Conservation (phyloP, 2,113 vertebrate genomes). For the Phaethornis superciliosus region DNA sequence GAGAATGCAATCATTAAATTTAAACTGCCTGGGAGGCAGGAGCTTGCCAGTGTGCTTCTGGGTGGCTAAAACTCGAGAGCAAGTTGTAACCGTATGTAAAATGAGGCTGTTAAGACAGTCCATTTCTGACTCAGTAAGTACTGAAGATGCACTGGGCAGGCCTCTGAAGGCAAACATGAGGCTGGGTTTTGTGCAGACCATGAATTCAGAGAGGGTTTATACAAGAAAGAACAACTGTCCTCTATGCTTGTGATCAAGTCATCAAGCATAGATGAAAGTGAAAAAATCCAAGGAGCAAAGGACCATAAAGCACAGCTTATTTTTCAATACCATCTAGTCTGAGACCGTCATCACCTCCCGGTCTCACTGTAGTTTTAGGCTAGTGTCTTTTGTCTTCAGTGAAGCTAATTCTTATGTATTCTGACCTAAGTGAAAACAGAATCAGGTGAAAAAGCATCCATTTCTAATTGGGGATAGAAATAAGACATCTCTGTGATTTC, state of each 20-base stretch:
- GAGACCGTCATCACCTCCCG: not conserved
- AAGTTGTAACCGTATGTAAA: slow-evolving; percentile 44
- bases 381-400: not conserved
- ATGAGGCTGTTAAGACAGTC: slow-evolving; percentile 44
- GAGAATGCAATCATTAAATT: slow-evolving; percentile 58
- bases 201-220: slow-evolving; percentile 4
- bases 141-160: slow-evolving; percentile 24
- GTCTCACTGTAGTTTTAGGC: not conserved
- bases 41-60: slow-evolving; percentile 57
- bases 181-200: slow-evolving; percentile 1
- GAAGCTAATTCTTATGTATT: slow-evolving; percentile 46
- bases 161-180: slow-evolving; percentile 29
- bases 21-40: slow-evolving; percentile 53
- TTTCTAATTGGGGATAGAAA: slow-evolving; percentile 41
- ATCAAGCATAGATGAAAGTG: not conserved
- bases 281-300: slow-evolving; percentile 32
- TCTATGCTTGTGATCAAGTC: not conserved
- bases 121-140: slow-evolving; percentile 52
- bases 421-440: slow-evolving; percentile 38
- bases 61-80: slow-evolving; percentile 46
- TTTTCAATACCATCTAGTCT: not conserved
- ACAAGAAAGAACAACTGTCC: not conserved
- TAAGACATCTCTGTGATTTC: slow-evolving; percentile 1
- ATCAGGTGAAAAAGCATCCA: not conserved
- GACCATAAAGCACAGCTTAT: not conserved